Conservation (phyloP, 2,797 vertebrate genomes). For the Scolopax rusticola region DNA sequence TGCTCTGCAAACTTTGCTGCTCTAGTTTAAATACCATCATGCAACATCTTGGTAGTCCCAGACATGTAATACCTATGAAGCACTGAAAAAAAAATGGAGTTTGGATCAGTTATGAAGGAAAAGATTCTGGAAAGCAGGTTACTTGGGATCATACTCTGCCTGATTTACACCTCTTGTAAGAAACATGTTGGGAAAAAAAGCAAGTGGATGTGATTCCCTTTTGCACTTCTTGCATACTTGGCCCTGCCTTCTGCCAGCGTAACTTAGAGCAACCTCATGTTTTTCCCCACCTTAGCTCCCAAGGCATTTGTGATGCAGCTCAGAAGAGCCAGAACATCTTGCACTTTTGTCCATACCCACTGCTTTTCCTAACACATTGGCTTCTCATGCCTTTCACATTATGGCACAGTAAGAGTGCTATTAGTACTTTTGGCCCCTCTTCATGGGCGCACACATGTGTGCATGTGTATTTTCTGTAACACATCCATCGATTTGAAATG, state of each 20-base stretch:
- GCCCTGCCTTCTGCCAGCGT: background rate
- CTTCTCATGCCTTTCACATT: background rate
- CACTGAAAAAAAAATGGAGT: background rate
- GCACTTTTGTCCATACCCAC: background rate
- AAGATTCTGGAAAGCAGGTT: background rate
- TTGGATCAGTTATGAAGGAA: background rate
- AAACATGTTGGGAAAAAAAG: background rate
- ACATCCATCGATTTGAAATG: background rate
- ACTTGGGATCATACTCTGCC: background rate
- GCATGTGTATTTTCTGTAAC: background rate
- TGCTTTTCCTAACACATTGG: background rate
- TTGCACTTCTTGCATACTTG: background rate
- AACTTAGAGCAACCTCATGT: background rate
- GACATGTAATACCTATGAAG: background rate
- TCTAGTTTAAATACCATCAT: background rate
- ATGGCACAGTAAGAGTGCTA: background rate
- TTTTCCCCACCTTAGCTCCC: constrained; percentile 2
- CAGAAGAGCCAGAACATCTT: background rate
- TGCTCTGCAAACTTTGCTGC: background rate
- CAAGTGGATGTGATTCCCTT: background rate
- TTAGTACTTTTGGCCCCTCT: background rate
- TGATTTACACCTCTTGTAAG: background rate
- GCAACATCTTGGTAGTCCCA: background rate
- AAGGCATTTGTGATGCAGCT: background rate
- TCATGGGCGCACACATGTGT: background rate